These are phyloP conservation scores for Cryptophagus acutangulus DNA, from an alignment of 2,888 invertebrate genomes.

Conservation along the genomic window DNA sequence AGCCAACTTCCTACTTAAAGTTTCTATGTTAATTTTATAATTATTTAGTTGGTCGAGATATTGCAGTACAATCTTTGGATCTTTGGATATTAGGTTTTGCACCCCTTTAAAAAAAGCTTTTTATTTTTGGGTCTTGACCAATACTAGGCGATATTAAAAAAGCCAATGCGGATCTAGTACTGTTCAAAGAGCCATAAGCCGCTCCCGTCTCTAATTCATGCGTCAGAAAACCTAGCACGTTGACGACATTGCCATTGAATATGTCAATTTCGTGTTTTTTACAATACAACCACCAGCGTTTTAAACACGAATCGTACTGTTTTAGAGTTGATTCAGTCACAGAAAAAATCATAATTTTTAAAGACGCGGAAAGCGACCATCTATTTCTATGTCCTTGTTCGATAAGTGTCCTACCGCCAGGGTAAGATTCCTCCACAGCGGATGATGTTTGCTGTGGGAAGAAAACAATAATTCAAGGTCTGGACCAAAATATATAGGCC, in stretches of 20 bases:
- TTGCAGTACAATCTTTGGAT: background rate
- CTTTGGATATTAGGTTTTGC: background rate
- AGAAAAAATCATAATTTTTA: conserved; percentile 1
- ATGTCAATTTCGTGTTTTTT: background rate
- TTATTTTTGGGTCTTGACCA: background rate
- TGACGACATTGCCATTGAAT: background rate
- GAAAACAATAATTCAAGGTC: background rate
- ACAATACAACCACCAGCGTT: background rate
- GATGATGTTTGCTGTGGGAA: background rate
- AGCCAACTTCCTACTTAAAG: background rate
- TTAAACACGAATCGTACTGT: no score
- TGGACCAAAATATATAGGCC: background rate
- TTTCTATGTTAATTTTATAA: background rate
- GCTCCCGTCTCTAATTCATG: background rate
- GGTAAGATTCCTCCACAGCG: background rate
- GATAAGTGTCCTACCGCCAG: background rate
- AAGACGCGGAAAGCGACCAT: background rate
- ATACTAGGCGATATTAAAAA: conserved; percentile 1
- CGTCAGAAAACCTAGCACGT: background rate
- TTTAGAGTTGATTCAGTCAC: background rate
- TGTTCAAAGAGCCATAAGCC: background rate
- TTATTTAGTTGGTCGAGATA: background rate
- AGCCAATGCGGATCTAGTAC: background rate
- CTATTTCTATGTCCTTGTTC: background rate
- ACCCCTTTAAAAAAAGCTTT: background rate